Base-by-base conservation (phyloP, 2,888 invertebrate genomes). In the Plebejus argus region DNA sequence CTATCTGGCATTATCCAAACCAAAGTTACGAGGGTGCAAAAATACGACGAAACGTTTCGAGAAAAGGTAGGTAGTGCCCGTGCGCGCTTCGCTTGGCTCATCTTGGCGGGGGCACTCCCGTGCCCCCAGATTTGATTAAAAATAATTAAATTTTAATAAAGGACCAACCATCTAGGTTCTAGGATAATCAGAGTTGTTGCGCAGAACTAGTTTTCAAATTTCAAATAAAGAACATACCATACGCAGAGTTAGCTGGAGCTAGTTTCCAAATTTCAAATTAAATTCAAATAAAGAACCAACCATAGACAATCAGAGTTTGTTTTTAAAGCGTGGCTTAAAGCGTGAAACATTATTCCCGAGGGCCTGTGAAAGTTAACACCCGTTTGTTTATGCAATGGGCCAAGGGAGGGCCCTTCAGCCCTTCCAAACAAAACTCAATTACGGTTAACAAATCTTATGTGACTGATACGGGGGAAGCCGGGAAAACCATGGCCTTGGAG, bases 331-430 rank as follows among this genome's bases (percentile, higher is more conserved):
- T 39, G 61, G 45, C 45, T 45, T 76, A 70, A n/a, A 23, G 76
- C 70, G 49, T 49, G 49, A 53, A 70, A 49, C 77, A 72, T 12
- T 45, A 72, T 12, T 45, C 74, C 28, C 61, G 15, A 45, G 49
- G 78, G 76, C 77, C 81, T 81, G 81, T 79, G 81, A 81, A 82
- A 79, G 79, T 79, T 80, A 77, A 78, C 82, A 82, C 82, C 80
- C 86, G 86, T 83, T 84, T 86, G 83, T 85, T 85, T 85, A 83
- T 82, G 82, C 86, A 83, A 81, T 81, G 82, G 83, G 83, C 81
- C 81, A 12, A 66, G 28, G 66, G 66, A 28, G 66, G 28, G 28
- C 10, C 12, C 28, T 12, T 23, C 28, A 28, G 66, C 66, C 66
- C 28, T 66, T 66, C 28, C 6, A 66, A 66, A 66, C 66, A 66